A percentile compares a stretch with the other conserved stretches of the same genome.
These are phyloP conservation scores for Venustoraphidia nigricollis DNA, from an alignment of 2,888 invertebrate genomes.

Conservation along the genomic window DNA sequence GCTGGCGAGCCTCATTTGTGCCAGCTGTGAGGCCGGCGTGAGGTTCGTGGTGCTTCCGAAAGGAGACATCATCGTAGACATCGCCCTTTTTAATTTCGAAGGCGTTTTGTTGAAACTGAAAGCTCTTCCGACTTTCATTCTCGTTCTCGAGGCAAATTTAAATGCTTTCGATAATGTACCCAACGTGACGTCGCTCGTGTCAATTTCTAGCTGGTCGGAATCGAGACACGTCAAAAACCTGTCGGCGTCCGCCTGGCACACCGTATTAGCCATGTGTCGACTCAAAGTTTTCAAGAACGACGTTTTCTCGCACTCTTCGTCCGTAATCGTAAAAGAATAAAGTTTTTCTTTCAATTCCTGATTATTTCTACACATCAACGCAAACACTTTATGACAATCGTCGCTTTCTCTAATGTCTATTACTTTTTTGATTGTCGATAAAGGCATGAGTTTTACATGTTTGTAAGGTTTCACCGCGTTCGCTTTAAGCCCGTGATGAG, in stretches of 20 bases:
- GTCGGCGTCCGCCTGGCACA: slow-evolving; percentile 84
- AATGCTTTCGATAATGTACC: slow-evolving; percentile 84
- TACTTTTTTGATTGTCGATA: slow-evolving; percentile 79
- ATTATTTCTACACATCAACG: slow-evolving; percentile 73
- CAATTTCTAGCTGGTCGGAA: slow-evolving; percentile 72
- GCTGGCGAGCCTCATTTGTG: slow-evolving; percentile 73
- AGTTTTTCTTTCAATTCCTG: slow-evolving; percentile 75
- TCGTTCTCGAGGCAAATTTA: slow-evolving; percentile 70
- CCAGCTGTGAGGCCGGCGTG: slow-evolving; percentile 68
- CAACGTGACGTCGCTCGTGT: slow-evolving; percentile 72
- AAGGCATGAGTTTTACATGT: slow-evolving; percentile 77
- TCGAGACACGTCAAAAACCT: slow-evolving; percentile 64
- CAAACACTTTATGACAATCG: slow-evolving; percentile 82
- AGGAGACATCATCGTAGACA: slow-evolving; percentile 88
- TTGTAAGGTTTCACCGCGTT: slow-evolving; percentile 72
- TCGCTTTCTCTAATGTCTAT: slow-evolving; percentile 80
- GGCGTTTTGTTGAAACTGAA: slow-evolving; percentile 94
- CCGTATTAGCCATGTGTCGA: slow-evolving; percentile 81
- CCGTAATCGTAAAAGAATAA: slow-evolving; percentile 73
- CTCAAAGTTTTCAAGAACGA: slow-evolving; percentile 71
- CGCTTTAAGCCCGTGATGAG: slow-evolving; percentile 18
- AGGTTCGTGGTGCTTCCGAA: slow-evolving; percentile 73
- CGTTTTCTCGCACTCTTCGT: slow-evolving; percentile 68
- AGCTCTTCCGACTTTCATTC: slow-evolving; percentile 81
- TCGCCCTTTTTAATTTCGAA: slow-evolving; percentile 80